Base-by-base conservation (phyloP, 1,140 invertebrate genomes). In the Akabosia matsudoensis region DNA sequence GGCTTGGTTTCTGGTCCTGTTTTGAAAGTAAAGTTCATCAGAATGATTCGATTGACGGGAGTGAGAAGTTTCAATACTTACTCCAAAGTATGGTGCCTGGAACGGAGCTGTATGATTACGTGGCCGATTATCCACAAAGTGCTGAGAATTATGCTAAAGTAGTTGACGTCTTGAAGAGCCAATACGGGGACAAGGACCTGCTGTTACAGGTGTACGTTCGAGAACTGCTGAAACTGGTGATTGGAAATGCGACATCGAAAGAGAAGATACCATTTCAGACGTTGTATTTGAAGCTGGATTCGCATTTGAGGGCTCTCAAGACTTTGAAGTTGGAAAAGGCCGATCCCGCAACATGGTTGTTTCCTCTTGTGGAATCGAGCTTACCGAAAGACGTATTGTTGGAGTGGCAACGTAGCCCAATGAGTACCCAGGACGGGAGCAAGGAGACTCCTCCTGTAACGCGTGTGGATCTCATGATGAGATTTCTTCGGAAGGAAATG, bases 1-100 rank as follows among this genome's bases (percentile, higher is more conserved):
- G 84, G 84, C 64, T 85, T 16, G 67, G 74, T 3, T 85, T 84
- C 75, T 85, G 83, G 83, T 76, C 78, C 18, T 82, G 82, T 74
- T 85, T 85, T 72, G 80, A 82, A 33, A 82, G n/a, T n/a, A n/a
- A 82, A 33, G 83, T 85, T 24, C 81, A 85, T 76, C 82, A 83
- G 52, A 82, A 85, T 74, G 18, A 26, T 16, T 64, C 70, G 0
- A 51, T 85, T 0, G 61, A 77, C n/a, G 76, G 74, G 16, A 76
- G 79, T 10, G 81, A 84, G 71, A 85, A 84, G 61, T 83, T 83
- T 61, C 74, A 82, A n/a, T 83, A 82, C 52, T 54, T 83, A n/a
- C 16, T n/a, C 1, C 75, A 75, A 45, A 33, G 33, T 0, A 75
- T 73, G 34, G 16, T 16, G 18, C 1, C 16, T n/a, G 72, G 75